Conservation (phyloP, 2,113 vertebrate species). For the Hippoglossus stenolepis region DNA sequence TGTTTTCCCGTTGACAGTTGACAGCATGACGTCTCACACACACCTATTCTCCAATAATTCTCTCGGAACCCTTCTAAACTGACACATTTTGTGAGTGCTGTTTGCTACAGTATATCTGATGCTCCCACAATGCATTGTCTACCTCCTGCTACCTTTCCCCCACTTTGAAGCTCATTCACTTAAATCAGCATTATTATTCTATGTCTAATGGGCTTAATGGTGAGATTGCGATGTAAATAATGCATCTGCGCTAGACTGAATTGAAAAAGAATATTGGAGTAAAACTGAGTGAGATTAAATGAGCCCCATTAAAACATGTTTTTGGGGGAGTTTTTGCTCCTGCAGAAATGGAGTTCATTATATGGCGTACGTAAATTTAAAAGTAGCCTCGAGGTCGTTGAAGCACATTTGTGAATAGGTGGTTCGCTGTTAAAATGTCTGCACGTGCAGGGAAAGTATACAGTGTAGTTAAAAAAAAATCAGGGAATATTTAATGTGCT, state of each 20-base stretch:
- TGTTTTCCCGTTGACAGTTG: constrained; percentile 40
- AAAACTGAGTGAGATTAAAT: constrained; percentile 23
- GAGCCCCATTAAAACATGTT: constrained; percentile 5
- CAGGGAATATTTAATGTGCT: constrained; percentile 14
- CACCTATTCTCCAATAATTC: constrained; percentile 12
- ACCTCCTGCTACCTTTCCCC: neutral
- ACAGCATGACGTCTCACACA: constrained; percentile 18
- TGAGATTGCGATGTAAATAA: constrained; percentile 36
- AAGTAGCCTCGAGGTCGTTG: constrained; percentile 22
- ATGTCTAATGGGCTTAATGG: constrained; percentile 29
- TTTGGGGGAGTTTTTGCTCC: neutral
- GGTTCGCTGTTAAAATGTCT: constrained; percentile 37
- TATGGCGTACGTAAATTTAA: constrained; percentile 26
- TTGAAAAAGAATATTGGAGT: neutral
- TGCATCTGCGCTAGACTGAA: constrained; percentile 28
- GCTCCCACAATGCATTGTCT: constrained; percentile 5
- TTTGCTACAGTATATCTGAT: constrained; percentile 7
- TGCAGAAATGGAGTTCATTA: constrained; percentile 25
- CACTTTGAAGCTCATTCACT: constrained; percentile 31
- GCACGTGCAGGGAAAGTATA: constrained; percentile 21
- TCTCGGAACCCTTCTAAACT: neutral
- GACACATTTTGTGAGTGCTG: too few species aligned
- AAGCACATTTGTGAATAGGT: constrained; percentile 26
- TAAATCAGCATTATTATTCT: constrained; percentile 34
- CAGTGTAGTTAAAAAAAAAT: constrained; percentile 6